phyloP scores from a whole-genome alignment of 1,140 invertebrate genomes.

The Coenobita brevimanus region DNA sequence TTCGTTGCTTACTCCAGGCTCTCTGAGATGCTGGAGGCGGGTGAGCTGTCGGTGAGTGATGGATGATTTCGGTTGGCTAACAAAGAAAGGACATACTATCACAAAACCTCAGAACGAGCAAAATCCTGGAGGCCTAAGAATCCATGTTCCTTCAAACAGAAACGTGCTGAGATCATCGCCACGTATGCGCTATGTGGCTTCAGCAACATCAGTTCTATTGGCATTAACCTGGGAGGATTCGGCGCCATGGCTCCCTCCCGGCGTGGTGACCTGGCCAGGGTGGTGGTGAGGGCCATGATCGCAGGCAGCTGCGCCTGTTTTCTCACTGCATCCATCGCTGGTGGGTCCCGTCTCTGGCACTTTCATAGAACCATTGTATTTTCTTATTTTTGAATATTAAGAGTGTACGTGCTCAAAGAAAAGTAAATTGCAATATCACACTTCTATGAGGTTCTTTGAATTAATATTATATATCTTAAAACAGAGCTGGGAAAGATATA shows the following conservation, averaged over 20 bases:
- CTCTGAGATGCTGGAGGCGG: constrained; percentile 78
- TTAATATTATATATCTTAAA: too few relatives aligned
- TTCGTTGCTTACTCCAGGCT: constrained; percentile 91
- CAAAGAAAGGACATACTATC: too few relatives aligned
- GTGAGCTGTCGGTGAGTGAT: constrained; percentile 79
- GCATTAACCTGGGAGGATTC: constrained; percentile 90
- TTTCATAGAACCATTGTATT: too few relatives aligned
- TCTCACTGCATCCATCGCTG: constrained; percentile 93
- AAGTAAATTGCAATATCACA: too few relatives aligned
- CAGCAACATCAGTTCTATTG: constrained; percentile 92
- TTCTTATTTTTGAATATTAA: too few relatives aligned
- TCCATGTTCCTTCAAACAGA: constrained; percentile 22
- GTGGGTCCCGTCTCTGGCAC: too few relatives aligned
- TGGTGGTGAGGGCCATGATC: constrained; percentile 88
- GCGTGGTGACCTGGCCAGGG: constrained; percentile 79
- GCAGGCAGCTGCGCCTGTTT: constrained; percentile 92
- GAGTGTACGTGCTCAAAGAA: too few relatives aligned
- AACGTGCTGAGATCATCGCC: constrained; percentile 84
- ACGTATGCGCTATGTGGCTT: constrained; percentile 97
- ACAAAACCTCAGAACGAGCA: too few relatives aligned
- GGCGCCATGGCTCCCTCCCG: constrained; percentile 85
- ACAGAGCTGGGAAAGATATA: too few relatives aligned
- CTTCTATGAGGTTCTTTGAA: too few relatives aligned
- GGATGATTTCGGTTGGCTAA: too few relatives aligned
- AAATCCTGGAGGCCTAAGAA: too few relatives aligned